Evolutionary conservation across 2,888 invertebrate genomes (phyloP), one percentile per base, ranked within the genome.

Genomic region (Pediacus dermestoides): DNA sequence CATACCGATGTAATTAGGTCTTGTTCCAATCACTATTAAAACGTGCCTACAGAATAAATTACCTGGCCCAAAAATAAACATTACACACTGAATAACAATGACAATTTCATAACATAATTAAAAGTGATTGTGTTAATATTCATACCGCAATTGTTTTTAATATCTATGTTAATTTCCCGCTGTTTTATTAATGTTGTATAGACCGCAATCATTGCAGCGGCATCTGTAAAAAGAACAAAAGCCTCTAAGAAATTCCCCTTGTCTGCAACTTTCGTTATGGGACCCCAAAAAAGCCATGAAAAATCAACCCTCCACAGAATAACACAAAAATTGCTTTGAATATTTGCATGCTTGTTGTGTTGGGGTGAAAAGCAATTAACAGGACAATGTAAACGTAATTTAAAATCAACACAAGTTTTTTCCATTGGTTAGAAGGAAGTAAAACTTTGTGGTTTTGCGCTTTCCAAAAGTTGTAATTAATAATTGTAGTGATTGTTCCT

Each of bases 141-240:
- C 23, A 23, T 23, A 23, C 4, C 25, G 42, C 43, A 50, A 52
- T 53, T 51, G 51, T 48, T 50, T 49, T 50, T 48, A 48, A 48
- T 51, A 51, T 44, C 44, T 42, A 44, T 44, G 48, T 48, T 54
- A 52, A 54, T 54, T 52, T 28, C 28, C 13, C 11, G 10, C 28
- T 11, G 28, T 28, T 28, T 28, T 28, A 28, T 28, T 28, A 28
- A 28, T 28, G 10, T 12, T 14, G 14, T 9, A 4, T 13, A 7
- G 10, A 48, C 36, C 39, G 49, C 44, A 39, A 50, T 41, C 46
- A 37, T 33, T 39, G 31, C 33, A 39, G 44, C 49, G 49, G 49
- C 43, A 35, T 44, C 46, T 50, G 4, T 14, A 28, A 28, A 28
- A 28, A 11, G 28, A 18, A 18, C 6, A 6, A 18, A 18, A 18